Base-by-base conservation (phyloP, 2,888 invertebrate genomes). In the Neria commutata region DNA sequence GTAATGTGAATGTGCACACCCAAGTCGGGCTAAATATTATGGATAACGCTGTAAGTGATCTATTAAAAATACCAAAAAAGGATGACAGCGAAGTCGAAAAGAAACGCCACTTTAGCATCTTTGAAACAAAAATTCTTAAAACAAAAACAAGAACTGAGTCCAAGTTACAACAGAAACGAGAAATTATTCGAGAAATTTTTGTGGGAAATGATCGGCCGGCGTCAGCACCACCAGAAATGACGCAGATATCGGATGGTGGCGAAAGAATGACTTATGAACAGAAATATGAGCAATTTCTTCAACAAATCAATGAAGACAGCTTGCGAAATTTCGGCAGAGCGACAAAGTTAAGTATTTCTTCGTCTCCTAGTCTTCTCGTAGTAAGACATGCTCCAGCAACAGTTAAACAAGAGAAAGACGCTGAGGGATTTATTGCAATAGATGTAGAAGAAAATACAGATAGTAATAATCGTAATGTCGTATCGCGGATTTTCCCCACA, bases 111-210 rank as follows among this genome's bases (percentile, higher is more conserved):
- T 78, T 78, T 34, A 82, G 78, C 82, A 86, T 78, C 33, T 90
- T 91, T 71, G 85, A 89, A 26, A 88, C 91, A 0, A 86, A 90
- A 29, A 87, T 91, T 50, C 74, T 91, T 60, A 88, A 90, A 74
- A 87, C 90, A 47, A 85, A 91, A 70, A 91, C 91, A 17, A 84
- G 91, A 70, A 90, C 89, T 29, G 91, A 91, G 76, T 90, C 89
- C 48, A 84, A 90, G 70, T 85, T 89, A 17, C 78, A 87, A 66
- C 90, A 91, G 77, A 89, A 89, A 73, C 84, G 89, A 70, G 91
- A 91, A 42, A 90, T 91, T 2, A 91, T 92, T 45, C 88, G 91
- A 67, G 91, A 92, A 81, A 91, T 92, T 2, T 92, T 93, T 77
- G 92, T 92, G 1, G 80, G 78, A 2, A 77, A 75, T 61, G 92